Evolutionary conservation across 2,113 vertebrate species (phyloP).

Genomic region (Megaceryle maxima): DNA sequence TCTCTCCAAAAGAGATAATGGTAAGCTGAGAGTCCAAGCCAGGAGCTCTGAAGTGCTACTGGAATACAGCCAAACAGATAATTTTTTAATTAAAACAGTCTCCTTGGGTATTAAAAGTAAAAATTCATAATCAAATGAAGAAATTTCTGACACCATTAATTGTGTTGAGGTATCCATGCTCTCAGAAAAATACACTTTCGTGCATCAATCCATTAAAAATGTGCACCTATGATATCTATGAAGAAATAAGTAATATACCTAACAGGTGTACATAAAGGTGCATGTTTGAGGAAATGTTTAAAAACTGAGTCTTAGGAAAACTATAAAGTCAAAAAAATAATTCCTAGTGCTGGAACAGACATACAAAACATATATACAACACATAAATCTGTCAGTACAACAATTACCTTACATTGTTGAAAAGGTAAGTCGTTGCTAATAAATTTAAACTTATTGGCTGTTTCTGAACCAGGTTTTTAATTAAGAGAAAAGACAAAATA

Average conservation of each 20-base stretch:
- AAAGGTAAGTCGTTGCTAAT: background rate
- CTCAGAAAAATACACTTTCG: background rate
- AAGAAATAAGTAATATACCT: background rate
- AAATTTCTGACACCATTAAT: background rate
- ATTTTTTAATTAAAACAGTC: background rate
- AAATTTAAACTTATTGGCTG: background rate
- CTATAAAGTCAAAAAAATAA: background rate
- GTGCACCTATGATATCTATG: background rate
- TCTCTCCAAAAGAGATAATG: background rate
- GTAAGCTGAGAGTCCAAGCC: background rate
- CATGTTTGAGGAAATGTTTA: background rate
- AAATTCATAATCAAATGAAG: background rate
- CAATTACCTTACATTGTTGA: background rate
- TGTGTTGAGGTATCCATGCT: background rate
- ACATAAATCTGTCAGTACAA: background rate
- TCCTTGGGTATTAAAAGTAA: background rate
- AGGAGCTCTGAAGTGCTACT: background rate
- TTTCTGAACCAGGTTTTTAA: background rate
- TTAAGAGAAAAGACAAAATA: background rate
- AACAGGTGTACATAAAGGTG: background rate
- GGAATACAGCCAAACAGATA: background rate
- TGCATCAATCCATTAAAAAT: background rate
- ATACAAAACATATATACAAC: background rate
- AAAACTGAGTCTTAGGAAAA: background rate
- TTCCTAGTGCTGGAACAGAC: background rate